Evolutionary conservation across 1,140 invertebrate genomes (phyloP), one percentile per base, ranked within the genome.

Genomic region (Cataglyphis hispanica): DNA sequence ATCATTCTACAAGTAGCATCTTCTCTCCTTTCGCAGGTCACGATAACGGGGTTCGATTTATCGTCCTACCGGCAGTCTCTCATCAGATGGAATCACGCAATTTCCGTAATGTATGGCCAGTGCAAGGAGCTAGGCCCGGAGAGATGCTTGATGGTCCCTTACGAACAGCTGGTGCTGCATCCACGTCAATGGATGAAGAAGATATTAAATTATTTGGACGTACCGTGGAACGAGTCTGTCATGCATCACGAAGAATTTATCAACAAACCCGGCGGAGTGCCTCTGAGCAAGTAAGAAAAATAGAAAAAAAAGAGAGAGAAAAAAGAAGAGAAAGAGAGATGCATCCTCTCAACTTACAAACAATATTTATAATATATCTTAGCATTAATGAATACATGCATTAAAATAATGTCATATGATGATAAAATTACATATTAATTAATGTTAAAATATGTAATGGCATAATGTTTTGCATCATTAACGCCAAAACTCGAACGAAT

Each of bases 171-270:
- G 87, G 99, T 99, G 46, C 96, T 99, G 74, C 98, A 99, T 95
- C 99, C 99, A 0, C 97, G 97, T 84, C 95, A 97, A 74, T 98
- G 98, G 96, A 98, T 99, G 98, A 96, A 97, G 81, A 97, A 97
- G 92, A 98, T 99, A 90, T 96, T 99, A 7, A 95, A 96, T 67
- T 99, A 99, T 95, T 95, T 99, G 60, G 97, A 98, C 83, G 96
- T 99, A 87, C 98, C 98, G 25, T 99, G 99, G 99, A 97, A 98
- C 95, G 98, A 99, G 89, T 97, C 98, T 25, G 99, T 99, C 37
- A 96, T 99, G 83, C 99, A 99, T 95, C 99, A 99, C 95, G 98
- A 99, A 94, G 97, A 99, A 92, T 98, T 98, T 92, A 99, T 99
- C 93, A 99, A 99, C 93, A 98, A 98, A 94, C 98, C 98, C 10